A percentile compares a stretch with the other conserved stretches of the same genome.
These are phyloP conservation scores for Sminthurinus aureus DNA, from an alignment of 2,888 invertebrate genomes.

Conservation along the genomic window DNA sequence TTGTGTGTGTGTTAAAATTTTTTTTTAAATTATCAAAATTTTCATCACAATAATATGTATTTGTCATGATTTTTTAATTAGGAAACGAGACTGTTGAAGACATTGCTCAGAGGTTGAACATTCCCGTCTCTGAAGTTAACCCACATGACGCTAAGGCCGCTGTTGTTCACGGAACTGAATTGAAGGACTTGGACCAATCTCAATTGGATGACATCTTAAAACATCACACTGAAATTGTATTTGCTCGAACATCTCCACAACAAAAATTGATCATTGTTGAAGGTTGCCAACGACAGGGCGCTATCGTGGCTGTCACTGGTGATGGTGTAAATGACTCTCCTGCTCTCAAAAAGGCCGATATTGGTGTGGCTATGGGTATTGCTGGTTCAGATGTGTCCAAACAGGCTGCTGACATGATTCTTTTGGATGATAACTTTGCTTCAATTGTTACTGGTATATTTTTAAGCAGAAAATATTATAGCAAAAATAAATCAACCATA, in stretches of 20 bases:
- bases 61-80: conserved; percentile 18
- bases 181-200: conserved; percentile 62
- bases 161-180: conserved; percentile 63
- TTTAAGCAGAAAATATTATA: neutral
- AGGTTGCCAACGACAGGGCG: conserved; percentile 79
- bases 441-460: conserved; percentile 72
- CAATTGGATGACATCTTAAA: conserved; percentile 62
- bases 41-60: neutral
- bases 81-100: conserved; percentile 65
- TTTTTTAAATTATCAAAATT: neutral
- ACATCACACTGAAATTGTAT: conserved; percentile 66
- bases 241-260: conserved; percentile 67
- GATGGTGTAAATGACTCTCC: conserved; percentile 80
- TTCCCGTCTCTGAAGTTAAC: conserved; percentile 64
- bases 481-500: neutral
- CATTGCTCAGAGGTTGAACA: conserved; percentile 65
- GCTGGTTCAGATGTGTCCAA: conserved; percentile 81
- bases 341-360: conserved; percentile 82
- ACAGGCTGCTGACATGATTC: conserved; percentile 88
- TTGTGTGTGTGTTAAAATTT: neutral
- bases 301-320: conserved; percentile 76
- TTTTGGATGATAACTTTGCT: conserved; percentile 87
- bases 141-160: conserved; percentile 62
- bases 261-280: conserved; percentile 73
- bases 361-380: conserved; percentile 82